Percentiles rank a stretch among this genome's conserved stretches.
Conservation (phyloP, 2,113 vertebrate genomes). For the Sinocyclocheilus anophthalmus region DNA sequence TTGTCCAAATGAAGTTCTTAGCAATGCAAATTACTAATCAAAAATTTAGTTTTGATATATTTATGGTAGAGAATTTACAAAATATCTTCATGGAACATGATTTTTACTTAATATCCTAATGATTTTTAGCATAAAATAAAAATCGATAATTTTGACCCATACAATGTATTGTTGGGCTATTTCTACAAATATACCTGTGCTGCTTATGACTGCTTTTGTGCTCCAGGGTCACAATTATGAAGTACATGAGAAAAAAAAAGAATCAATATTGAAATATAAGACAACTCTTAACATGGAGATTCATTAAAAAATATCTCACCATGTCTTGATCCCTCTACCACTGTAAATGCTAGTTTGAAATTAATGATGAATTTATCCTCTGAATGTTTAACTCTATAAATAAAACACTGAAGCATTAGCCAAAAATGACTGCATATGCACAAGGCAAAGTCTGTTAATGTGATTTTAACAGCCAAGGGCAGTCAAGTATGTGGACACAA, state of each 20-base stretch:
- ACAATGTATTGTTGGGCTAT: too few relatives aligned
- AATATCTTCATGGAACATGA: too few relatives aligned
- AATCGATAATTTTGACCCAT: too few relatives aligned
- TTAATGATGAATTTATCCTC: background rate
- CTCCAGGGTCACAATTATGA: background rate
- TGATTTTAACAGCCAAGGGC: background rate
- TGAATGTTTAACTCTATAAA: constrained; percentile 9
- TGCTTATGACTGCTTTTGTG: too few relatives aligned
- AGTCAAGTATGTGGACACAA: background rate
- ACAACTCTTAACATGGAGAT: background rate
- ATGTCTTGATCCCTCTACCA: background rate
- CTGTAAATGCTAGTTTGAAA: constrained; percentile 27
- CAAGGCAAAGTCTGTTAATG: constrained; percentile 12
- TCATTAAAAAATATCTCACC: background rate
- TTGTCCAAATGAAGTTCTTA: too few relatives aligned
- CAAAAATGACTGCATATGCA: background rate
- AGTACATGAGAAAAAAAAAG: background rate
- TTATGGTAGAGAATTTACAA: too few relatives aligned
- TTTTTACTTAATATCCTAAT: too few relatives aligned
- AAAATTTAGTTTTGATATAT: too few relatives aligned
- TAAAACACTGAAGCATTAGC: constrained; percentile 5
- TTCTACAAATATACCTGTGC: too few relatives aligned
- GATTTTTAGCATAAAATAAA: too few relatives aligned
- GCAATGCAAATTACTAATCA: too few relatives aligned
- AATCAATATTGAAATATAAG: background rate